Base-by-base conservation (phyloP, 2,888 invertebrate genomes). In the Cryptophagus acutangulus region DNA sequence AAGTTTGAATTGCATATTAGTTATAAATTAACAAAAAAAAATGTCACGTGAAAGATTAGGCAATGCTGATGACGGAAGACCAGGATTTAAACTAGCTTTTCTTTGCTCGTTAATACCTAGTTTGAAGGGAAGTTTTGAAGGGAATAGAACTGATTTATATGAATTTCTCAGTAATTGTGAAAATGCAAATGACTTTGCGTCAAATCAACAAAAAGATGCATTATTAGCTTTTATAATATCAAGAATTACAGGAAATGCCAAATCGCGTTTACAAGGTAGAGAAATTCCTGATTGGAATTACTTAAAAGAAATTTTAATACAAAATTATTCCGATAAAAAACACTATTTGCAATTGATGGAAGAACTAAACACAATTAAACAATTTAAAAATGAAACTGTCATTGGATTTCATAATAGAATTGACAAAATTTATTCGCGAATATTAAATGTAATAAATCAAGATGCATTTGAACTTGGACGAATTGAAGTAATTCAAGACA, bases 311-410 rank as follows among this genome's bases (percentile, higher is more conserved):
- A 20, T 40, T 36, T 15, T 40, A 20, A 10, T 14, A 17, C 24
- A 25, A 10, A 20, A 38, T 33, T 37, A 37, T 28, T 28, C 30
- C 10, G 37, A 37, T 17, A 8, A 37, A 29, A 37, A 37, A 8
- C 30, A 37, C 17, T 37, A 34, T 14, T 29, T 35, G 10, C 39
- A 39, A 35, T 10, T 43, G 10, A 43, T 36, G 42, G 33, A 42
- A 40, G 39, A 39, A 35, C 16, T 43, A 25, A 42, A 42, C 18
- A 38, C 25, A 9, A 1, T 38, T 1, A 42, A 38, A 33, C 38
- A 39, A 42, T 13, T 10, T 18, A 12, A 13, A 6, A 2, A 18
- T 4, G 39, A 43, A 43, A 5, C 34, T 17, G 31, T 38, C 6
- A 9, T 33, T 14, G 12, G 3, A 29, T 31, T 38, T 31, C 18